Percentiles rank a stretch among this genome's conserved stretches.
These are phyloP conservation scores for Delichon dasypus DNA, from an alignment of 2,797 vertebrate species.

Conservation along the genomic window DNA sequence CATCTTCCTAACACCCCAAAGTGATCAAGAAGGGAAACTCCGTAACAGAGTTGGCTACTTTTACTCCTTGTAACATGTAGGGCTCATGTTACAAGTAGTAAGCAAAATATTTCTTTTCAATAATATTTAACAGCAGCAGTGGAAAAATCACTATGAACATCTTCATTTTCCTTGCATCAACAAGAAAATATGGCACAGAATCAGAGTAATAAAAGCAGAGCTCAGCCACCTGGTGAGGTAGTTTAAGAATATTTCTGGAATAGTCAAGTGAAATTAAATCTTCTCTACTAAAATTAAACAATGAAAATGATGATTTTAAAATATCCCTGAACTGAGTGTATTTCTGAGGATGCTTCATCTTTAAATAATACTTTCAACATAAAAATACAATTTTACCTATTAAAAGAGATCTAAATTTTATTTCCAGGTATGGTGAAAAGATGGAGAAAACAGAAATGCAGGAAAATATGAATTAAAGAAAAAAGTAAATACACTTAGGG, in stretches of 20 bases:
- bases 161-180: neutral
- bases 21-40: neutral
- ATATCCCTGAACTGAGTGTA: neutral
- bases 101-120: neutral
- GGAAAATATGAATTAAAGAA: neutral
- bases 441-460: neutral
- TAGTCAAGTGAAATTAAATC: neutral
- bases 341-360: neutral
- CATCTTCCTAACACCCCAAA: neutral
- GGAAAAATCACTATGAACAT: neutral
- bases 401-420: neutral
- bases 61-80: neutral
- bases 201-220: neutral
- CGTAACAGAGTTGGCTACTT: neutral
- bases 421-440: neutral
- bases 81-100: neutral
- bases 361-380: neutral
- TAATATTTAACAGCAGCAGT: neutral
- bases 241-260: neutral
- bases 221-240: neutral
- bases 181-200: neutral
- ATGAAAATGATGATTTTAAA: neutral
- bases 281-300: neutral
- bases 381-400: neutral
- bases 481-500: neutral